A percentile compares a stretch with the other conserved stretches of the same genome.
These are phyloP conservation scores for Octodon degus DNA, from an alignment of 2,113 vertebrate genomes.

Conservation along the genomic window DNA sequence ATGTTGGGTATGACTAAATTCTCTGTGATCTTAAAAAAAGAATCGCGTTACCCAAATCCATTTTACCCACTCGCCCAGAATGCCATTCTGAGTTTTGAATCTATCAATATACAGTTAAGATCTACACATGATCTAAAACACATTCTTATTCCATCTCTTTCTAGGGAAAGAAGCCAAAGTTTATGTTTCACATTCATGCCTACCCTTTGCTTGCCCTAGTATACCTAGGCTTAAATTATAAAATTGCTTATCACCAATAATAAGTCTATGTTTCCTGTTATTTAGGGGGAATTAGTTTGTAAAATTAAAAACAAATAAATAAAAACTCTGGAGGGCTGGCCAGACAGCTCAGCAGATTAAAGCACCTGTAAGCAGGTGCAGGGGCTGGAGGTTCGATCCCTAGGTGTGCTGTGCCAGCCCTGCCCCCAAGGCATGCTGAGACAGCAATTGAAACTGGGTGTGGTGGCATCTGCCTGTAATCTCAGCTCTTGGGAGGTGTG, in stretches of 20 bases:
- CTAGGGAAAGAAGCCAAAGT: not conserved
- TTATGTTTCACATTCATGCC: not conserved
- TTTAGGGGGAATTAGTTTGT: constrained; percentile 81
- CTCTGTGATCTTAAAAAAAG: constrained; percentile 75
- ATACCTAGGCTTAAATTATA: constrained; percentile 69
- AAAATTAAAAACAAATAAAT: constrained; percentile 76
- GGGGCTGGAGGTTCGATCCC: too few species aligned
- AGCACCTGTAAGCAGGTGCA: too few species aligned
- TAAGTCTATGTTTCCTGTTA: constrained; percentile 81
- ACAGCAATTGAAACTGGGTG: too few species aligned
- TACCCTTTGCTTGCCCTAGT: constrained; percentile 66
- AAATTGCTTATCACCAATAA: constrained; percentile 74
- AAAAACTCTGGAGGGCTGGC: too few species aligned
- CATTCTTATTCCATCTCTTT: not conserved
- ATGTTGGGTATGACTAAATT: constrained; percentile 82
- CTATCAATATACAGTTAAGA: constrained; percentile 74
- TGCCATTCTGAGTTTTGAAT: constrained; percentile 64
- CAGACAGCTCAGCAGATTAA: too few species aligned
- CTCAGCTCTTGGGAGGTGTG: too few species aligned
- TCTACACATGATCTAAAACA: constrained; percentile 45
- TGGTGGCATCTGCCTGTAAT: too few species aligned
- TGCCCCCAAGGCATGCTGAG: too few species aligned
- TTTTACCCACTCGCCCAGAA: not conserved
- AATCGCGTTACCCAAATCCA: constrained; percentile 60
- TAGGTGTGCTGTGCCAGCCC: too few species aligned